phyloP scores from a whole-genome alignment of 2,797 vertebrate genomes.

The Sardinella longiceps region DNA sequence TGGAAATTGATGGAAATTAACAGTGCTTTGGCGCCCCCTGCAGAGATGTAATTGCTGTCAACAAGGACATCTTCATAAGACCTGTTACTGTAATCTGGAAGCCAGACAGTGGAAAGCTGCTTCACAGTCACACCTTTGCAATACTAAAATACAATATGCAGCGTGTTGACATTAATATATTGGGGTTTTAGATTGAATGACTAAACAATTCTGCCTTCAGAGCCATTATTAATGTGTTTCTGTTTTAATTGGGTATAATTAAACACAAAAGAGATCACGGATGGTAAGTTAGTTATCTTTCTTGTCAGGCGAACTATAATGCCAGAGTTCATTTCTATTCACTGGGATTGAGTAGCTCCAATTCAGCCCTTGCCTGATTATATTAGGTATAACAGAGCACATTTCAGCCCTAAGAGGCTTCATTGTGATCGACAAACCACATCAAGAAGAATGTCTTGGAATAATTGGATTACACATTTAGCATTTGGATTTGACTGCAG shows the following conservation, averaged over 20 bases:
- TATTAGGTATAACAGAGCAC: not conserved
- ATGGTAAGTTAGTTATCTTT: not conserved
- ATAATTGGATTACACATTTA: not conserved
- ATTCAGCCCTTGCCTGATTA: conserved; percentile 1
- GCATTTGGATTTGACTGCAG: not conserved
- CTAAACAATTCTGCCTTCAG: not conserved
- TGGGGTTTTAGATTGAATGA: not conserved
- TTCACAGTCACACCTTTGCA: not conserved
- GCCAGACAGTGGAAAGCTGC: not conserved
- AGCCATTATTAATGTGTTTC: not conserved
- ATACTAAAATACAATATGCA: not conserved
- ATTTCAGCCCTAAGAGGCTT: not conserved
- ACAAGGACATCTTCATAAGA: not conserved
- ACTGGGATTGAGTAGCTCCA: not conserved
- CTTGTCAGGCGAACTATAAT: not conserved
- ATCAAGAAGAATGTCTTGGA: not conserved
- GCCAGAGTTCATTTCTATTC: not conserved
- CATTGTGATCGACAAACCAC: not conserved
- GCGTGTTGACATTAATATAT: not conserved
- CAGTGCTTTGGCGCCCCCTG: conserved; percentile 17
- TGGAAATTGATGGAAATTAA: not conserved
- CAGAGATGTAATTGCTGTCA: not conserved
- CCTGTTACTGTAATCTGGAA: not conserved
- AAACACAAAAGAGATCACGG: not conserved
- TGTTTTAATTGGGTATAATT: not conserved